These are phyloP conservation scores for Brevimyrus niger DNA, from an alignment of 2,113 vertebrate genomes.

Conservation along the genomic window DNA sequence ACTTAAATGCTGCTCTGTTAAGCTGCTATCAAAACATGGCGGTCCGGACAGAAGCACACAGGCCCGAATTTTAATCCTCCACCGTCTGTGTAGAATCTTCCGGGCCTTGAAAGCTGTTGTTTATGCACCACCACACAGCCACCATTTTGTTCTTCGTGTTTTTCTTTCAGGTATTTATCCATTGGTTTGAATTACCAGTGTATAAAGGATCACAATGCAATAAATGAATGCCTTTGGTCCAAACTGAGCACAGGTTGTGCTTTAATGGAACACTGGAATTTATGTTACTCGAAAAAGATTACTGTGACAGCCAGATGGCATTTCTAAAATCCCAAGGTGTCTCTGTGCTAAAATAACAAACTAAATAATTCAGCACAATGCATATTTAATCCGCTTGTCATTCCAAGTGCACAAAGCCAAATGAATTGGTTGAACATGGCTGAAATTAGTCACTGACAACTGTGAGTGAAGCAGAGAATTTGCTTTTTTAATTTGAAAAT, in stretches of 20 bases:
- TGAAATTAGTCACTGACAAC: slow-evolving; percentile 7
- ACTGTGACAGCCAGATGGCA: slow-evolving; percentile 58
- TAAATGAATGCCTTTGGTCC: neutral
- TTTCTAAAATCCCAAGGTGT: slow-evolving; percentile 27
- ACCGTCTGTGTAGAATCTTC: neutral
- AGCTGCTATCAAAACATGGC: neutral
- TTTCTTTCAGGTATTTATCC: neutral
- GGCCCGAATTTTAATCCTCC: neutral
- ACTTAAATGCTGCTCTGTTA: neutral
- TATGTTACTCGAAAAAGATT: slow-evolving; percentile 44
- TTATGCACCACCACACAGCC: neutral
- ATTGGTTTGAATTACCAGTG: neutral
- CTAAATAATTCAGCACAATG: slow-evolving; percentile 63
- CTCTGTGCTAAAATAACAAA: slow-evolving; percentile 60
- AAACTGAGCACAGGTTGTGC: neutral
- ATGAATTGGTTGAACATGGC: slow-evolving; percentile 24
- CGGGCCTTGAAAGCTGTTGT: neutral
- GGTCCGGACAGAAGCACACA: neutral
- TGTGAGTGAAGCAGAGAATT: neutral
- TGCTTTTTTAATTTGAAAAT: neutral
- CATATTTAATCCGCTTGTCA: slow-evolving; percentile 60
- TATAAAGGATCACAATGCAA: neutral
- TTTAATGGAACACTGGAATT: neutral
- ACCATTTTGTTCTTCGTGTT: neutral
- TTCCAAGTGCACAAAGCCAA: slow-evolving; percentile 42